Conservation (phyloP, 2,888 invertebrate species). For the Caenorhabditis sp. region DNA sequence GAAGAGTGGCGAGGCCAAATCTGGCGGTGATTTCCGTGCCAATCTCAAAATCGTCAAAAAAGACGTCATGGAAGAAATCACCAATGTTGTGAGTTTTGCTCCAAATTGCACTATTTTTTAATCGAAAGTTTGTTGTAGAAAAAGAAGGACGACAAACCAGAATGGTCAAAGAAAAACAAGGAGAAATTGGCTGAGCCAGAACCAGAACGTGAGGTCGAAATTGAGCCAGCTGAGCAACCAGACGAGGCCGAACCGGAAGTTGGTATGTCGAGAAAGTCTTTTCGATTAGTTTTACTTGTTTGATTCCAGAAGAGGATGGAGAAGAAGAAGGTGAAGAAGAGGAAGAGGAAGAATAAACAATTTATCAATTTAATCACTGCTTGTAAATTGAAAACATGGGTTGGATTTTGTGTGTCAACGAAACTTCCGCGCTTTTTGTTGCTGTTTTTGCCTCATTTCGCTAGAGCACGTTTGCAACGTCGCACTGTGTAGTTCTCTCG, state of each 20-base stretch:
- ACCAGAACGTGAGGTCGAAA: slow-evolving; percentile 25
- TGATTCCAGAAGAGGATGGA: slow-evolving; percentile 34
- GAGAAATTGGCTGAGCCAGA: slow-evolving; percentile 45
- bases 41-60: slow-evolving; percentile 94
- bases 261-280: slow-evolving; percentile 1
- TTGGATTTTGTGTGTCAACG: too few species aligned
- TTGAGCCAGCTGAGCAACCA: slow-evolving; percentile 29
- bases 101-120: neutral
- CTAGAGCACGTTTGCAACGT: too few species aligned
- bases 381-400: slow-evolving; percentile 3
- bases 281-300: neutral
- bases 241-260: slow-evolving; percentile 35
- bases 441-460: too few species aligned
- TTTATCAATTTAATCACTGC: neutral
- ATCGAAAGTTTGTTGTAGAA: slow-evolving; percentile 39
- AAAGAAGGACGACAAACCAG: slow-evolving; percentile 70
- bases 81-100: slow-evolving; percentile 40
- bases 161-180: slow-evolving; percentile 65
- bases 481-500: too few species aligned
- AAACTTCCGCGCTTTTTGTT: too few species aligned
- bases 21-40: slow-evolving; percentile 77
- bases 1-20: slow-evolving; percentile 40
- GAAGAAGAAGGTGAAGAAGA: slow-evolving; percentile 41
- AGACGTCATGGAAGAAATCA: slow-evolving; percentile 79
- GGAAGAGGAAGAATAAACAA: slow-evolving; percentile 40